Base-by-base conservation (phyloP, 2,113 vertebrate species). In the Neomonachus schauinslandi region DNA sequence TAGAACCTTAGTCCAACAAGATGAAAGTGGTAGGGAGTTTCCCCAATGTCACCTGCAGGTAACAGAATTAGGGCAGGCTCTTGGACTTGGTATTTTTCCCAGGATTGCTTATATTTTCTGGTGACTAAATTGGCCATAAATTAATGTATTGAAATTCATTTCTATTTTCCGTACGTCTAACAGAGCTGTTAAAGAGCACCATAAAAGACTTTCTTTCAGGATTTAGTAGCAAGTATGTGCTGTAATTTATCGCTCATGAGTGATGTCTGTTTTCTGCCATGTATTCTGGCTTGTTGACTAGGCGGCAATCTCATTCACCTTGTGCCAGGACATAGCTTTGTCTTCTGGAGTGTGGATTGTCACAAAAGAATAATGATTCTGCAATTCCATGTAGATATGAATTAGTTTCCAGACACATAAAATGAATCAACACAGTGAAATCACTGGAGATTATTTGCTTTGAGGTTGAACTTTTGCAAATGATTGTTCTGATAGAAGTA, bases 351-450 rank as follows among this genome's bases (percentile, higher is more conserved):
- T 94, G n/a, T 67, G 21, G 79, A 14, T 12, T 96, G 85, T 89
- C n/a, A 92, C n/a, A 96, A 65, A 76, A 94, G 21, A 97, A 89
- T 94, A 91, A 94, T 31, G 10, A 53, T 33, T 97, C 33, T 53
- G 39, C 63, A 93, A 95, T 77, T 95, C 53, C 88, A 92, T 89
- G 33, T 42, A 95, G 18, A 84, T 91, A 94, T 4, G 0, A 97
- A 85, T 89, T 96, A 93, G 28, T 94, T 95, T 33, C 36, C 18
- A 88, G 93, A 94, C 26, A 93, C 5, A 94, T 31, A 91, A 92
- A 90, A 85, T 89, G 7, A 95, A 42, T 93, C 94, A 15, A 85
- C 7, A 76, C 1, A 11, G 3, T 59, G 24, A 95, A 87, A 1
- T 61, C 53, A 86, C 2, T 85, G 77, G 59, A 96, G 26, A 1